These are phyloP conservation scores for Allobates femoralis DNA, from an alignment of 2,797 vertebrate genomes.

Conservation along the genomic window DNA sequence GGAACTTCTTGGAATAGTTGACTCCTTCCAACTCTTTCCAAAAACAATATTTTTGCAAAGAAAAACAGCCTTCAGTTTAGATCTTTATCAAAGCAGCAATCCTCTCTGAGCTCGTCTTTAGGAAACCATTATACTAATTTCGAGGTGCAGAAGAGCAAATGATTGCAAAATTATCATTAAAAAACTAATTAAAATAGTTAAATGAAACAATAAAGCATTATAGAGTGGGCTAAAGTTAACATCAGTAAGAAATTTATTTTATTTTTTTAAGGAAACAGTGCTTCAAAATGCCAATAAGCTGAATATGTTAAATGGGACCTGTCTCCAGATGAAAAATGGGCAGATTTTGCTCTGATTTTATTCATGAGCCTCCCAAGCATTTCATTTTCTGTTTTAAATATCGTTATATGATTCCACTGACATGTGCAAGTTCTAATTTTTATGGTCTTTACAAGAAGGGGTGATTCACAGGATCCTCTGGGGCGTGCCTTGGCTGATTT, in stretches of 20 bases:
- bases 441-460: too few relatives aligned
- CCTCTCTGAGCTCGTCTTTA: not conserved
- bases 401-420: too few relatives aligned
- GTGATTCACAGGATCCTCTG: too few relatives aligned
- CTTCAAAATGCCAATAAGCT: too few relatives aligned
- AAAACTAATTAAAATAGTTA: not conserved
- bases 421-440: too few relatives aligned
- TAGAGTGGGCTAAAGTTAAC: not conserved
- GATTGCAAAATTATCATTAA: not conserved
- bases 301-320: too few relatives aligned
- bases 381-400: too few relatives aligned
- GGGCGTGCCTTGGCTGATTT: too few relatives aligned
- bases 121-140: not conserved
- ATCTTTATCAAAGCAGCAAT: not conserved
- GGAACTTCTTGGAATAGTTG: constrained; percentile 22
- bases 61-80: constrained; percentile 11
- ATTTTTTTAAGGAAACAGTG: too few relatives aligned
- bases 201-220: not conserved
- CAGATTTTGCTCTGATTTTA: too few relatives aligned
- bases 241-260: not conserved
- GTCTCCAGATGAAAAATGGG: too few relatives aligned
- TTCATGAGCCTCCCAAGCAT: too few relatives aligned
- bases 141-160: not conserved
- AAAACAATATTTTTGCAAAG: constrained; percentile 50
- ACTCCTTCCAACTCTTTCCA: constrained; percentile 31